Base-by-base conservation (phyloP, 2,797 vertebrate genomes). In the Spea hammondii region DNA sequence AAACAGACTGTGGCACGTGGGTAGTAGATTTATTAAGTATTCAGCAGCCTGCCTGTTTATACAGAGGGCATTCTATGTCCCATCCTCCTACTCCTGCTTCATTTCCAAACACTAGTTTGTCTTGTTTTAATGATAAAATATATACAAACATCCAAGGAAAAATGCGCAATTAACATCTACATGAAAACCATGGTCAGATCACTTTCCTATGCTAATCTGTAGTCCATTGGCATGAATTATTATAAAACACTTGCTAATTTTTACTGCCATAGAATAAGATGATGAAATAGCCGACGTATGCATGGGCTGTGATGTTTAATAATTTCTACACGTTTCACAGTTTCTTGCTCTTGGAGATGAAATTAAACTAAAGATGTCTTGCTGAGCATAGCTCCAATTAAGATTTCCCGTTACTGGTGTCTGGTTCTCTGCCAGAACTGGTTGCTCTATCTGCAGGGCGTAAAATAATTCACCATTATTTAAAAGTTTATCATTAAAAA, bases 331-430 rank as follows among this genome's bases (percentile, higher is more conserved):
- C 46, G 13, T 65, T 47, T 78, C 44, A 70, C 64, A 74, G 17
- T 79, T 74, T 70, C 17, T 12, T 54, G 71, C 66, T 65, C 76
- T 80, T 70, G 32, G 47, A 80, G 78, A 70, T 70, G 14, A 47
- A 80, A 75, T 80, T 65, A 75, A 70, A 66, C 13, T 65, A 67
- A 71, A 12, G 60, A 80, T 47, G 47, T 47, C 53, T 72, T 72
- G 69, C 79, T 72, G 79, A 80, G 69, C 32, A 45, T 9, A 72
- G n/a, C 55, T 72, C 74, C 79, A 80, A 80, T 76, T 80, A 80
- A 67, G 69, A 67, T 60, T 66, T 76, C 60, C 50, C 60, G 65
- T 71, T 57, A 67, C 51, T 14, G 12, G 51, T 8, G 7, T 70
- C 46, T 80, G 67, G 73, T 50, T 59, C 55, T 32, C 62, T 71